phyloP scores from a whole-genome alignment of 1,140 invertebrate genomes.

The Heliothis subflexa region DNA sequence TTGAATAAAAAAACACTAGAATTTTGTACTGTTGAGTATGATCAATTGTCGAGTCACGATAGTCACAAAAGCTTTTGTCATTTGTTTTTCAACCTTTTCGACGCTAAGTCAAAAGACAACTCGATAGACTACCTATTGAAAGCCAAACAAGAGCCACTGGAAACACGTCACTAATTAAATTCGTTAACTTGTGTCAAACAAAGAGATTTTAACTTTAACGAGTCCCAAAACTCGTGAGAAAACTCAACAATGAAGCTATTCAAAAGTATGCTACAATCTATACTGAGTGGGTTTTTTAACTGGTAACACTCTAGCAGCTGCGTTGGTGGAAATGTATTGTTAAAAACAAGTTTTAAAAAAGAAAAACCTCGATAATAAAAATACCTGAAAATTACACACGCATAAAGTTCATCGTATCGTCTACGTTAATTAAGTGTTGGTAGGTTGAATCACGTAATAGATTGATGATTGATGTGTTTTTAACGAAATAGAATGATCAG shows the following conservation, averaged over 20 bases:
- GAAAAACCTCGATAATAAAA: background rate
- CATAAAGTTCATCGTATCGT: background rate
- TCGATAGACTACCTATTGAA: constrained; percentile 21
- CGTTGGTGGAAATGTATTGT: too few relatives aligned
- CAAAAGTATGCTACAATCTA: constrained; percentile 25
- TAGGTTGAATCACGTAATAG: constrained; percentile 11
- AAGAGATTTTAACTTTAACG: constrained; percentile 36
- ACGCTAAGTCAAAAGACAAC: background rate
- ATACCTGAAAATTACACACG: background rate
- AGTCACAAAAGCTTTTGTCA: background rate
- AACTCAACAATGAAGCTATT: constrained; percentile 18
- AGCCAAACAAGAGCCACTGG: constrained; percentile 15
- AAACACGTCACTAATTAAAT: constrained; percentile 40
- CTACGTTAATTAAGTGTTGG: background rate
- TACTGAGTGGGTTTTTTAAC: background rate
- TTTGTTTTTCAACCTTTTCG: background rate
- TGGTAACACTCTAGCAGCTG: background rate
- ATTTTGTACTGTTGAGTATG: too few relatives aligned
- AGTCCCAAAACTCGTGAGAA: constrained; percentile 27
- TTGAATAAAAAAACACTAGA: background rate
- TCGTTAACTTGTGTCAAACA: constrained; percentile 34
- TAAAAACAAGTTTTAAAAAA: background rate
- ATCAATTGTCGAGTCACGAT: too few relatives aligned
- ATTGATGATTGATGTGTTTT: constrained; percentile 18
- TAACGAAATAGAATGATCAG: constrained; percentile 5